phyloP scores from a whole-genome alignment of 2,888 invertebrate species.

The Podabrus alpinus region DNA sequence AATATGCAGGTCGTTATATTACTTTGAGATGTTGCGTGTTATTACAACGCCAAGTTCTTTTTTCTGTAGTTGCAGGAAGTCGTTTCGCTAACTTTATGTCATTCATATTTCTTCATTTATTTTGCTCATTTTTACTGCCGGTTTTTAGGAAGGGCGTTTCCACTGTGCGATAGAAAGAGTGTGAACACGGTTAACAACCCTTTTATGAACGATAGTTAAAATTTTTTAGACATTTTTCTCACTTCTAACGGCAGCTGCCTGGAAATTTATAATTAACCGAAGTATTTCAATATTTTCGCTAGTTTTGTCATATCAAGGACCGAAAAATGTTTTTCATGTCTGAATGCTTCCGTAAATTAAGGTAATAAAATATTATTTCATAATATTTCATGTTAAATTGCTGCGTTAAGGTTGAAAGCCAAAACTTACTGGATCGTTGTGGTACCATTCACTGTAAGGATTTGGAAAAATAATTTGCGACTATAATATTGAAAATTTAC shows the following conservation, averaged over 20 bases:
- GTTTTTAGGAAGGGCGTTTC: slow-evolving; percentile 16
- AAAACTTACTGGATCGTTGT: background rate
- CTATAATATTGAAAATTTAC: background rate
- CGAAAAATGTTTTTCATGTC: background rate
- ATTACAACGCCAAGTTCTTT: slow-evolving; percentile 50
- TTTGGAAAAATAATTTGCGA: background rate
- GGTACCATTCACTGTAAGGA: background rate
- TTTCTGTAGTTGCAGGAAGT: slow-evolving; percentile 45
- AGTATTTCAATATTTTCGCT: background rate
- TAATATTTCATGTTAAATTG: background rate
- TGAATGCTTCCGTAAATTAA: background rate
- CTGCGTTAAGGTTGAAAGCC: background rate
- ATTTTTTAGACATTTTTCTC: background rate
- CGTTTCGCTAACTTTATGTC: slow-evolving; percentile 54
- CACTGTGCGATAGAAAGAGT: background rate
- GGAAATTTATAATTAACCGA: background rate
- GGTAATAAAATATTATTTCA: background rate
- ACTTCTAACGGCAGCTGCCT: background rate
- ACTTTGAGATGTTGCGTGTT: slow-evolving; percentile 45
- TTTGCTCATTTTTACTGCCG: slow-evolving; percentile 22
- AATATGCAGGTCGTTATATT: background rate
- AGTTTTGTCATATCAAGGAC: background rate
- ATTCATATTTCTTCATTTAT: slow-evolving; percentile 56
- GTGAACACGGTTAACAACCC: background rate
- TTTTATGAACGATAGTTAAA: background rate